phyloP scores from a whole-genome alignment of 2,113 vertebrate genomes.

The Cyphomyrus discorhynchus region DNA sequence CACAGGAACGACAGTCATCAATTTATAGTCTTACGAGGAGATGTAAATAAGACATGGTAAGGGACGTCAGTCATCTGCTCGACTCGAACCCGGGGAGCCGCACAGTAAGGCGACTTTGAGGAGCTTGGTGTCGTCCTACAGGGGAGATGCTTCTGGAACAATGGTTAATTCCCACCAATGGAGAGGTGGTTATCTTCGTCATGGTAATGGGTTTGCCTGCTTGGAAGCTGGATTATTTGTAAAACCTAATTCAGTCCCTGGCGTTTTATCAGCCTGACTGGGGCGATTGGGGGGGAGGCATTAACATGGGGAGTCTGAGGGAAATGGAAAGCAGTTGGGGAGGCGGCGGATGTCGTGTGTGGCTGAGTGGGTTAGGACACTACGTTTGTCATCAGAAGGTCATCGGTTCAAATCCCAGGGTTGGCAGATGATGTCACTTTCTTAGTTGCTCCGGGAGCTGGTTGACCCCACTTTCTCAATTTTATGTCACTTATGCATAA shows the following conservation, averaged over 20 bases:
- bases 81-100: slow-evolving; percentile 12
- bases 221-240: slow-evolving; percentile 64
- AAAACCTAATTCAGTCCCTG: slow-evolving; percentile 61
- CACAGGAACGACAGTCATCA: slow-evolving; percentile 58
- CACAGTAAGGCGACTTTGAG: slow-evolving; percentile 33
- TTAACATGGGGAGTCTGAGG: slow-evolving; percentile 52
- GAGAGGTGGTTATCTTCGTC: slow-evolving; percentile 66
- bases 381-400: neutral
- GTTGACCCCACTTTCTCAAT: neutral
- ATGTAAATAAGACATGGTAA: slow-evolving; percentile 60
- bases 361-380: neutral
- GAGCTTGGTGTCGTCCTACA: slow-evolving; percentile 23
- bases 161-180: slow-evolving; percentile 42
- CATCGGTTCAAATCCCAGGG: neutral
- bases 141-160: slow-evolving; percentile 40
- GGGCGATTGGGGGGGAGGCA: slow-evolving; percentile 40
- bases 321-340: slow-evolving; percentile 38
- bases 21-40: slow-evolving; percentile 54
- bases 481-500: neutral
- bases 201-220: slow-evolving; percentile 69
- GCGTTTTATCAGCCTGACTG: slow-evolving; percentile 63
- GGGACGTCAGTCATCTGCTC: slow-evolving; percentile 49
- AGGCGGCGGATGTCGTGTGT: neutral
- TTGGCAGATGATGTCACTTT: neutral
- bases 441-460: neutral